These are phyloP conservation scores for Stenopsyche tienmushanensis DNA, from an alignment of 1,140 invertebrate genomes.

Conservation along the genomic window DNA sequence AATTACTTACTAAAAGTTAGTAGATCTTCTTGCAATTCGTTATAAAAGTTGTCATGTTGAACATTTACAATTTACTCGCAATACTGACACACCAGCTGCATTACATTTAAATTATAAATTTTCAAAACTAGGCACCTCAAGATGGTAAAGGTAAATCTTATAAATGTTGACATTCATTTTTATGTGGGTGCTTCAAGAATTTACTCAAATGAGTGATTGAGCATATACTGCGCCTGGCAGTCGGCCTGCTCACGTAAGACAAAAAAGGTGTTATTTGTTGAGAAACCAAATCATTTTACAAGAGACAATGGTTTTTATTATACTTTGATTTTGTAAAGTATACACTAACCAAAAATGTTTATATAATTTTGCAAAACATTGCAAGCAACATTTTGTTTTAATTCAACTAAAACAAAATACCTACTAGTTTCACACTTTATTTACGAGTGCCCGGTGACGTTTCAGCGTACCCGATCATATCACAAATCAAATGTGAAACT, in stretches of 20 bases:
- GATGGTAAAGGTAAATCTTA: too few relatives aligned
- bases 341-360: neutral
- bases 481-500: too few relatives aligned
- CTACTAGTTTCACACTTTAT: too few relatives aligned
- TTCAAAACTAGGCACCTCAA: constrained; percentile 10
- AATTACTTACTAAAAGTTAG: constrained; percentile 29
- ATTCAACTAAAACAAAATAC: too few relatives aligned
- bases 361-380: neutral
- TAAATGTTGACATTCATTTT: constrained; percentile 1
- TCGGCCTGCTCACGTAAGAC: neutral
- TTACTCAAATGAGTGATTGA: constrained; percentile 11
- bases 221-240: neutral
- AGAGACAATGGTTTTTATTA: constrained; percentile 12
- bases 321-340: constrained; percentile 14
- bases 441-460: too few relatives aligned
- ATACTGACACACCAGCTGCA: neutral
- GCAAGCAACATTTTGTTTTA: neutral
- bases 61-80: neutral
- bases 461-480: too few relatives aligned
- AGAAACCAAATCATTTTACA: constrained; percentile 1
- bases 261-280: constrained; percentile 1
- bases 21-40: constrained; percentile 16
- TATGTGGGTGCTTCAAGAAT: constrained; percentile 8
- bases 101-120: constrained; percentile 10
- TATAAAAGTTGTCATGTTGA: constrained; percentile 18